Evolutionary conservation across 2,113 vertebrate species (phyloP).

Genomic region (Arizona elegans): DNA sequence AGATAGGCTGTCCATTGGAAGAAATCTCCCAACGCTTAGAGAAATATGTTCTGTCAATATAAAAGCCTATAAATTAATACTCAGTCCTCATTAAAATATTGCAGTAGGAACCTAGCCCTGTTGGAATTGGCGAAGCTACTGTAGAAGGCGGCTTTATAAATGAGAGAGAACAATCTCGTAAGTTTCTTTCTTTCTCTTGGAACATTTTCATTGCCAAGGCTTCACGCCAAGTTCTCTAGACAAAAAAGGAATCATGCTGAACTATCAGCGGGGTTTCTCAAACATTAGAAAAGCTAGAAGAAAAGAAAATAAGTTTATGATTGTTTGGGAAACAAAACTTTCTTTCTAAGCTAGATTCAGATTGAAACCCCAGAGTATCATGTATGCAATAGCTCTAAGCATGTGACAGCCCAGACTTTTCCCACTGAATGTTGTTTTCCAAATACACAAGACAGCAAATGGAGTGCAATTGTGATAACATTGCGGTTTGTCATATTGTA

Average conservation of each 20-base stretch:
- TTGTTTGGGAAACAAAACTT: constrained; percentile 7
- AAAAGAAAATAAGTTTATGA: background rate
- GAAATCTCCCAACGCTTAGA: background rate
- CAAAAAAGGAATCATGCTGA: background rate
- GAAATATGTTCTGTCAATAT: background rate
- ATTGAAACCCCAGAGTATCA: background rate
- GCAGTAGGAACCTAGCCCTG: background rate
- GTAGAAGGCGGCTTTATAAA: background rate
- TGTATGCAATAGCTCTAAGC: background rate
- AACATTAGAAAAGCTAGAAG: background rate
- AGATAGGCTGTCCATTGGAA: background rate
- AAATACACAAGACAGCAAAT: background rate
- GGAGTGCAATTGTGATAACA: background rate
- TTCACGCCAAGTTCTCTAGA: constrained; percentile 2
- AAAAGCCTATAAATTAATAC: constrained; percentile 23
- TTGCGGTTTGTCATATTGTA: background rate
- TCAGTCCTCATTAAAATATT: background rate
- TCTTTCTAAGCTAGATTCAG: background rate
- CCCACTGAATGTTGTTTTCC: background rate
- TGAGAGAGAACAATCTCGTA: background rate
- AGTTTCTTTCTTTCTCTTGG: constrained; percentile 3
- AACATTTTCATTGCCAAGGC: background rate
- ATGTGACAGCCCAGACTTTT: background rate
- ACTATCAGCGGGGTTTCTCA: background rate
- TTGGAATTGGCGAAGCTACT: background rate